Conservation (phyloP, 2,113 vertebrate species). For the Dunckerocampus dactyliophorus region DNA sequence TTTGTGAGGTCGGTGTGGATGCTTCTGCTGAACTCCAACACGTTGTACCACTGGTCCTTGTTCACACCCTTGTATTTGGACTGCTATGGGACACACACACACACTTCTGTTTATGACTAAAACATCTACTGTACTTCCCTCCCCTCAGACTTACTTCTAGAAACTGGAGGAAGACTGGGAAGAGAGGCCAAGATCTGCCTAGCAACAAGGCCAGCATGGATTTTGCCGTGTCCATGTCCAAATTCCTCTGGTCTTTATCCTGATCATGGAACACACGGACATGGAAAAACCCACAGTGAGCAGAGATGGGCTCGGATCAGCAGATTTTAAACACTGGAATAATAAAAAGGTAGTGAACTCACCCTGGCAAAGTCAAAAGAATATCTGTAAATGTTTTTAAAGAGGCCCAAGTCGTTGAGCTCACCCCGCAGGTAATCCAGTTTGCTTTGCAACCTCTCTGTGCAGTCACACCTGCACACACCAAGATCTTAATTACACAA, state of each 20-base stretch:
- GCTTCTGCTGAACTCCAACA: conserved; percentile 95
- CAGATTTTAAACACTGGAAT: background rate
- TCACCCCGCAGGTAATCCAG: conserved; percentile 88
- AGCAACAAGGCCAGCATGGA: conserved; percentile 92
- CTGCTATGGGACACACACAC: conserved; percentile 72
- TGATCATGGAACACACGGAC: conserved; percentile 14
- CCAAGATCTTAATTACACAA: background rate
- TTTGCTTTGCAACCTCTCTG: conserved; percentile 87
- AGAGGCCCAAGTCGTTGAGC: conserved; percentile 84
- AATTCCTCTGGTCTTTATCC: conserved; percentile 95
- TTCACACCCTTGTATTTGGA: conserved; percentile 96
- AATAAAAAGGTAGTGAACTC: conserved; percentile 53
- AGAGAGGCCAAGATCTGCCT: conserved; percentile 89
- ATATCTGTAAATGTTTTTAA: conserved; percentile 98
- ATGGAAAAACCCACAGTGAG: background rate
- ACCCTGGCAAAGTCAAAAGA: conserved; percentile 97
- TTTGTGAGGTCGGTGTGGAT: conserved; percentile 94
- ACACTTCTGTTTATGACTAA: background rate
- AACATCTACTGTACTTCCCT: background rate
- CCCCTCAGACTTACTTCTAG: conserved; percentile 79
- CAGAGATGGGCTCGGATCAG: background rate
- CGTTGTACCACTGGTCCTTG: conserved; percentile 98
- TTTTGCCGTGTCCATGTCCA: conserved; percentile 95
- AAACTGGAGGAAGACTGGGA: conserved; percentile 91
- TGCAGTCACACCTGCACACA: conserved; percentile 85